Base-by-base conservation (phyloP, 2,113 vertebrate genomes). In the Glaucidium brasilianum region DNA sequence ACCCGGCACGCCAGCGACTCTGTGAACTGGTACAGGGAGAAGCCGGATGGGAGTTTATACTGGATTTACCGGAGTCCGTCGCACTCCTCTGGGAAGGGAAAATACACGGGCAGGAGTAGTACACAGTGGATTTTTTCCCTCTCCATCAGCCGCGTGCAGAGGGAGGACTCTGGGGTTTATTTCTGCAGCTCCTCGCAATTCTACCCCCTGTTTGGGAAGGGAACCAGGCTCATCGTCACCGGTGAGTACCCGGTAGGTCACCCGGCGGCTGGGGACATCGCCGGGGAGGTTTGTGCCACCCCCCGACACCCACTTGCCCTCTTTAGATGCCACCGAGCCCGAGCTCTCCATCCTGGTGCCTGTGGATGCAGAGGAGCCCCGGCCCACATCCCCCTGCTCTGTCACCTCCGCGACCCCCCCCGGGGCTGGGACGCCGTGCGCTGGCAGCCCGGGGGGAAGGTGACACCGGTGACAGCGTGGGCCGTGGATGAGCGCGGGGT, bases 41-140 rank as follows among this genome's bases (percentile, higher is more conserved):
- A 27, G 22, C 47, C 6, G 4, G 63, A 19, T 1, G 63, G 71
- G 15, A 30, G 29, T 13, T 69, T 90, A 4, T 3, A 1, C 12
- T 47, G 39, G 53, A 37, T 76, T 53, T 39, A 55, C 47, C 3
- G 0, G 27, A 60, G 16, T 43, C 13, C 1, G 3, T 0, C 0
- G 3, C 1, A 4, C 25, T 13, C 20, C 17, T 0, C 0, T 21
- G 8, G 1, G 1, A 0, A 0, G 4, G 29, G 12, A 45, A 83
- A 13, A n/a, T 83, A 90, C 29, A 30, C 4, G 0, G 29, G 15
- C 6, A 53, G 3, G 10, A 4, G 0, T 8, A 14, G 17, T 20
- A 3, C 2, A 3, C 0, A 0, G 22, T 0, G 1, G 1, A 3
- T 4, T 3, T 60, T 47, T n/a, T 62, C 63, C 55, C n/a, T 90